Conservation (phyloP, 2,888 invertebrate species). For the Dryococelus australis region DNA sequence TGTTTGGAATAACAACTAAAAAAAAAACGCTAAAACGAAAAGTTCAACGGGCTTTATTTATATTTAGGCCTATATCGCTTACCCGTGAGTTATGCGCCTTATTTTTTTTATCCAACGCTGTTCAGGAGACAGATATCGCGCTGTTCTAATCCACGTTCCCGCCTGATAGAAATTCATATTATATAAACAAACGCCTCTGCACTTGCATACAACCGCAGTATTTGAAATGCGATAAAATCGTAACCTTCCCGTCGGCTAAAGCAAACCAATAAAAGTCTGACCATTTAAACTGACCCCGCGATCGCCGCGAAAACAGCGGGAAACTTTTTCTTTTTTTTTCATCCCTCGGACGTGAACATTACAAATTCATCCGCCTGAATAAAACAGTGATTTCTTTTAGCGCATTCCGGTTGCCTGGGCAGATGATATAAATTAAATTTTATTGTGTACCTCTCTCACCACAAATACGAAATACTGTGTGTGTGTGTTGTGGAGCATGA, state of each 20-base stretch:
- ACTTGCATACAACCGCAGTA: background rate
- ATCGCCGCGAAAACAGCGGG: background rate
- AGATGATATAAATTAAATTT: background rate
- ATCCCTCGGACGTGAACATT: background rate
- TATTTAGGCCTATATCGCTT: too few species aligned
- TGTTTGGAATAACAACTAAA: too few species aligned
- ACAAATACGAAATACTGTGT: background rate
- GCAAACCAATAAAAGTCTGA: background rate
- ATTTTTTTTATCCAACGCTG: too few species aligned
- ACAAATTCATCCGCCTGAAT: constrained; percentile 7
- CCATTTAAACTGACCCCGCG: background rate
- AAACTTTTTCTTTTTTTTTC: too few species aligned
- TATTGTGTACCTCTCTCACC: background rate
- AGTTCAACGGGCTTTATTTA: too few species aligned
- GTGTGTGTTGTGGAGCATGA: too few species aligned
- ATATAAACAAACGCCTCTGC: background rate
- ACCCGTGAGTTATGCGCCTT: too few species aligned
- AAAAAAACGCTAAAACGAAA: too few species aligned
- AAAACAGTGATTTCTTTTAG: background rate
- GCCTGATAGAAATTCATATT: background rate
- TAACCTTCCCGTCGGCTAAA: background rate
- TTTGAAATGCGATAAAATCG: background rate
- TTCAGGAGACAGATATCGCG: background rate
- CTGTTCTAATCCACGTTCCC: background rate
- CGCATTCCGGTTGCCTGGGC: background rate